Percentiles rank a stretch among this genome's conserved stretches.
Conservation (phyloP, 1,140 invertebrate species). For the Nebria ingens region DNA sequence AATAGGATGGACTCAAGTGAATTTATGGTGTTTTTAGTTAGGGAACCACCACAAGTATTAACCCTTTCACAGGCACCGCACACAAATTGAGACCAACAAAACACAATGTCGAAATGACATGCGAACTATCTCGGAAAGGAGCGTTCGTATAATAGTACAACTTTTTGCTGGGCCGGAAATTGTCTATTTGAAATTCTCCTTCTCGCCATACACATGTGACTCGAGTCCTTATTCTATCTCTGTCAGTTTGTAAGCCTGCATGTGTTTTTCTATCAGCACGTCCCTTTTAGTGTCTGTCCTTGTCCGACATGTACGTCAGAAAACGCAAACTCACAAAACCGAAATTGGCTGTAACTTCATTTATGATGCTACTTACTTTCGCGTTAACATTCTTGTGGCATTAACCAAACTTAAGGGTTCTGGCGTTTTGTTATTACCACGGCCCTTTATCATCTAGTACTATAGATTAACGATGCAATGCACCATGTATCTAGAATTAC, state of each 20-base stretch:
- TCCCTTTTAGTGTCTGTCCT: not conserved
- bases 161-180: constrained; percentile 2
- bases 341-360: constrained; percentile 6
- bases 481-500: too few species aligned
- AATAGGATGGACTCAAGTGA: too few species aligned
- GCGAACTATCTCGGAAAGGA: not conserved
- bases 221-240: not conserved
- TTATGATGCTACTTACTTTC: constrained; percentile 8
- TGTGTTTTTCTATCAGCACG: not conserved
- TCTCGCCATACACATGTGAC: constrained; percentile 4
- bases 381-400: constrained; percentile 2
- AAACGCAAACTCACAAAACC: not conserved
- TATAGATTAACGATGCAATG: too few species aligned
- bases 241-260: not conserved
- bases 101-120: not conserved
- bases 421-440: too few species aligned
- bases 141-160: constrained; percentile 3
- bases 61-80: too few species aligned
- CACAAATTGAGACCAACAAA: not conserved
- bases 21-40: too few species aligned
- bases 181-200: not conserved
- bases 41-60: too few species aligned
- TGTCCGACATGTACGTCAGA: not conserved
- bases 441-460: too few species aligned
- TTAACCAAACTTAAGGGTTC: too few species aligned